Conservation (phyloP, 23 tunicate genomes). For the Trididemnum nubilum region DNA sequence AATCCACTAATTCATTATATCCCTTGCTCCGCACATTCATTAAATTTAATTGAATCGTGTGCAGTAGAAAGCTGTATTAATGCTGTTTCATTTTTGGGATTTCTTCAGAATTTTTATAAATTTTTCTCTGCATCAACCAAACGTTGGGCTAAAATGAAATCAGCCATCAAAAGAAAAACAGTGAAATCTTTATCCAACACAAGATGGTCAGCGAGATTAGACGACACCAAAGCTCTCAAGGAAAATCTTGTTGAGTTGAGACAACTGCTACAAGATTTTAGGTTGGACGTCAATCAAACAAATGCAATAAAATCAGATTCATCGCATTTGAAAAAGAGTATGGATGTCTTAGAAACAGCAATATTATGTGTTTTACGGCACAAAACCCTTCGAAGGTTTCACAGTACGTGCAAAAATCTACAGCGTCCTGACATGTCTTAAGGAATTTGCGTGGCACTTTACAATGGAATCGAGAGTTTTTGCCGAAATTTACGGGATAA, state of each 20-base stretch:
- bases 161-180: constrained; percentile 28
- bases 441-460: constrained; percentile 18
- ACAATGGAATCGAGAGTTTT: constrained; percentile 25
- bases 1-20: background rate
- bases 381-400: constrained; percentile 23
- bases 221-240: constrained; percentile 20
- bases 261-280: constrained; percentile 30
- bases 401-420: constrained; percentile 21
- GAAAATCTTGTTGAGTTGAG: constrained; percentile 26
- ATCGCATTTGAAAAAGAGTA: constrained; percentile 25
- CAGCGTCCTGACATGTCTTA: constrained; percentile 23
- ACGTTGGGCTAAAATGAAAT: constrained; percentile 26
- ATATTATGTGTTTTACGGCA: constrained; percentile 21
- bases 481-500: constrained; percentile 9
- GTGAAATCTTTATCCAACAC: constrained; percentile 32
- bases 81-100: background rate
- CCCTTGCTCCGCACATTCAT: constrained; percentile 28
- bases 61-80: constrained; percentile 8
- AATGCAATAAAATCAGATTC: background rate
- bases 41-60: constrained; percentile 1
- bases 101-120: constrained; percentile 7
- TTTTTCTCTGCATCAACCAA: constrained; percentile 36
- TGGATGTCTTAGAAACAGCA: constrained; percentile 20
- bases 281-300: constrained; percentile 19
- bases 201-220: constrained; percentile 32